A percentile compares a stretch with the other conserved stretches of the same genome.
phyloP scores from a whole-genome alignment of 2,888 invertebrate species.

The Conomelus anceps region DNA sequence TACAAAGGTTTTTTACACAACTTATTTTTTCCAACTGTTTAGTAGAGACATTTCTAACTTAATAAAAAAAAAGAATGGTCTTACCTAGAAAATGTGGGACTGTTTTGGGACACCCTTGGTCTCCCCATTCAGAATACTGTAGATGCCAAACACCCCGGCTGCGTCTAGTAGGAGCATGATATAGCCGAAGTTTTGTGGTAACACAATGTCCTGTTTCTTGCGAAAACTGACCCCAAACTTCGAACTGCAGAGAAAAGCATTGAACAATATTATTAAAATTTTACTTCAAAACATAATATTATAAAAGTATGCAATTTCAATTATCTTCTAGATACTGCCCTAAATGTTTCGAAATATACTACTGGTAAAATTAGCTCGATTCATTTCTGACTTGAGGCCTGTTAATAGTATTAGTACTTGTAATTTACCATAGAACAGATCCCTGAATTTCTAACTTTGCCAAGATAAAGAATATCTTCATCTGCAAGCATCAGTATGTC shows the following conservation, averaged over 20 bases:
- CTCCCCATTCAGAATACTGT: slow-evolving; percentile 70
- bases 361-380: background rate
- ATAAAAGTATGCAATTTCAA: background rate
- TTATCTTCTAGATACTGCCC: background rate
- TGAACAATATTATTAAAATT: slow-evolving; percentile 1
- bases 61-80: background rate
- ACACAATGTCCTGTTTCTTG: slow-evolving; percentile 57
- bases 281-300: background rate
- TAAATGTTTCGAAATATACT: no score
- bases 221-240: slow-evolving; percentile 64
- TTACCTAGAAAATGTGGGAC: slow-evolving; percentile 58
- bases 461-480: no score
- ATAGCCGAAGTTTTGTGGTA: slow-evolving; percentile 54
- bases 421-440: no score
- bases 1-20: background rate
- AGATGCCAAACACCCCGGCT: slow-evolving; percentile 69
- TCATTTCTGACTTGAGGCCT: background rate
- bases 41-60: no score
- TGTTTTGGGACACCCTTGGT: slow-evolving; percentile 58
- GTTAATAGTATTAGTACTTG: no score
- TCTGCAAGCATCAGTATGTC: no score
- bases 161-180: slow-evolving; percentile 41
- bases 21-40: background rate
- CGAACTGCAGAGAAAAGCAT: slow-evolving; percentile 50
- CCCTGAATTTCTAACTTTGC: no score